Conservation (phyloP, 53 echinoderm and acorn worm genomes). For the Glandiceps talaboti region DNA sequence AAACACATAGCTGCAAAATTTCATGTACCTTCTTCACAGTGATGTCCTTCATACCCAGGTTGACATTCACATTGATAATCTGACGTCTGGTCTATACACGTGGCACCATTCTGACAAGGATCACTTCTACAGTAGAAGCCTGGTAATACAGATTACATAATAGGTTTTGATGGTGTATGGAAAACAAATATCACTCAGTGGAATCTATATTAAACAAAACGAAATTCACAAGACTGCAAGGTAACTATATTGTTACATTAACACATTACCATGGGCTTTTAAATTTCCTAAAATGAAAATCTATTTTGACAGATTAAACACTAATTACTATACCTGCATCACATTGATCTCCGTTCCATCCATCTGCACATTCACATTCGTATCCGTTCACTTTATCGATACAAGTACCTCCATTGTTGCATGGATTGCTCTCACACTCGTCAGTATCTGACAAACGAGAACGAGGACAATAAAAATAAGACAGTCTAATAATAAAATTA, state of each 20-base stretch:
- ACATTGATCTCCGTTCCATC: background rate
- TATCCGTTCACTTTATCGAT: background rate
- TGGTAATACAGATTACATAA: no score
- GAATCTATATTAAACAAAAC: no score
- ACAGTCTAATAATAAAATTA: no score
- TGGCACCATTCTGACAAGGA: conserved; percentile 20
- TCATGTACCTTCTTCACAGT: conserved; percentile 19
- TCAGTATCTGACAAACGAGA: background rate
- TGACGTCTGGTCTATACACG: conserved; percentile 12
- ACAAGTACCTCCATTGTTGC: background rate
- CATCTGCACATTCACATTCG: background rate
- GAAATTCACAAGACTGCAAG: no score
- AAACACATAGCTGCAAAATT: no score
- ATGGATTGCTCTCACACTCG: background rate
- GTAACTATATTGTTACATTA: no score
- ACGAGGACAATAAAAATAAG: no score
- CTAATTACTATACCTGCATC: background rate
- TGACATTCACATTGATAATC: conserved; percentile 12
- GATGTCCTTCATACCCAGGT: conserved; percentile 8
- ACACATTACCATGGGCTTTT: no score
- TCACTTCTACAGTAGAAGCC: conserved; percentile 15
- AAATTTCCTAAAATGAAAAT: no score
- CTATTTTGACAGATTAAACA: no score
- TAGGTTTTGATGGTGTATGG: no score
- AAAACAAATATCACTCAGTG: no score